Base-by-base conservation (phyloP, 2,888 invertebrate species). In the Zaprionus obscuricornis region DNA sequence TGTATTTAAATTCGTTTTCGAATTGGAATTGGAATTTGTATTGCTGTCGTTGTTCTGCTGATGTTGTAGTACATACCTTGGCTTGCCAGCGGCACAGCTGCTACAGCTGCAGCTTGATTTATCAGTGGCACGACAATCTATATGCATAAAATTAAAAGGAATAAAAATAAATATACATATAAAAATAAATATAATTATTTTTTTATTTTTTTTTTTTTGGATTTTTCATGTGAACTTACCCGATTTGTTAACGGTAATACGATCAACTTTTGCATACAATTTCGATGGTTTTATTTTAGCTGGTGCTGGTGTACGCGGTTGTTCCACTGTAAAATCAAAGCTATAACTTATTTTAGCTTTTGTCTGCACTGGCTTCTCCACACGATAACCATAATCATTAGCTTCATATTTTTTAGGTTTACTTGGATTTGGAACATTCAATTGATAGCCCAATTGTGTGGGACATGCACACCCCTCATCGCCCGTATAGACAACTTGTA, bases 321-420 rank as follows among this genome's bases (percentile, higher is more conserved):
- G 79, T 49, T 90, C 88, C 3, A 89, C 87, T 20, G 74, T 73
- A 16, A 89, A 86, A 46, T 90, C 89, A 22, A 89, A 86, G 33
- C 81, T 85, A 20, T 88, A 89, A 16, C 78, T 72, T 2, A 88
- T 81, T 49, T 85, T 79, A 3, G 85, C 68, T 55, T 84, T 82
- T 4, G 84, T 29, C 39, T 64, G 70, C 1, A 70, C 56, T 6
- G 88, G 88, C 4, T 74, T 74, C 11, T 89, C 89, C 10, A 89
- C 62, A 7, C 82, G 86, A 47, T 89, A 89, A 8, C 81, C 87
- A 22, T 89, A 85, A 20, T 81, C 76, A 37, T 33, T 56, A 8
- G 45, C 56, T 5, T 43, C 39, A 7, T 72, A 63, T 5, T 51
- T 57, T 31, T 60, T 67, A 1, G 72, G 43, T 31, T 67, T 71